Base-by-base conservation (phyloP, 2,113 vertebrate genomes). In the Zosterops lateralis region DNA sequence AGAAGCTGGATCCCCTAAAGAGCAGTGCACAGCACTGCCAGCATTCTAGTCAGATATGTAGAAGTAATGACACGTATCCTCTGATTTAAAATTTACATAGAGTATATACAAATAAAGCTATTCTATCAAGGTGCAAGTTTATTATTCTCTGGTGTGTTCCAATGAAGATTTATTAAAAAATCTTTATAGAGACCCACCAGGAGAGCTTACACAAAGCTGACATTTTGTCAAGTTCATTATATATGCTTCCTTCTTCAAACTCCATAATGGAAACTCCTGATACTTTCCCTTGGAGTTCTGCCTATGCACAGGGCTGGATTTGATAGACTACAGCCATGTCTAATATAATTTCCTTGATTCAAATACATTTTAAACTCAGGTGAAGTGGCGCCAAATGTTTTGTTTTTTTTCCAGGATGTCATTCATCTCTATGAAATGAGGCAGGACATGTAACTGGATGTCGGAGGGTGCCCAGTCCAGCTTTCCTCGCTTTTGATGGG, bases 21-120 rank as follows among this genome's bases (percentile, higher is more conserved):
- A 86, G 84, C 85, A 96, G 89, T 93, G 92, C 94, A 93, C 78
- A 91, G 97, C 94, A 97, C 92, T 58, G 84, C 95, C 58, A 83
- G 78, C 24, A 0, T 79, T 83, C 89, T 34, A 73, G 31, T 87
- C 94, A 74, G 93, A 16, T 93, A 92, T 85, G 79, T 94, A 97
- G 92, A 95, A 75, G 51, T 78, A 84, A 96, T 78, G 78, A 91
- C 83, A 68, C 3, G 24, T 90, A 87, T 64, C 38, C 74, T 96
- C 92, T 68, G 85, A 24, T 84, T 94, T 83, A 81, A 95, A 94
- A 94, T 97, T 62, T 93, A 93, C 86, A 95, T 24, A 74, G 68
- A 89, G 50, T 96, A 97, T 95, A 88, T 95, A 96, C 94, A 97
- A 95, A 92, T 94, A 96, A 97, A 92, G 93, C 92, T 97, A 90